These are phyloP conservation scores for Porites lutea DNA, from an alignment of 64 coral and sea anemone genomes.

Conservation along the genomic window DNA sequence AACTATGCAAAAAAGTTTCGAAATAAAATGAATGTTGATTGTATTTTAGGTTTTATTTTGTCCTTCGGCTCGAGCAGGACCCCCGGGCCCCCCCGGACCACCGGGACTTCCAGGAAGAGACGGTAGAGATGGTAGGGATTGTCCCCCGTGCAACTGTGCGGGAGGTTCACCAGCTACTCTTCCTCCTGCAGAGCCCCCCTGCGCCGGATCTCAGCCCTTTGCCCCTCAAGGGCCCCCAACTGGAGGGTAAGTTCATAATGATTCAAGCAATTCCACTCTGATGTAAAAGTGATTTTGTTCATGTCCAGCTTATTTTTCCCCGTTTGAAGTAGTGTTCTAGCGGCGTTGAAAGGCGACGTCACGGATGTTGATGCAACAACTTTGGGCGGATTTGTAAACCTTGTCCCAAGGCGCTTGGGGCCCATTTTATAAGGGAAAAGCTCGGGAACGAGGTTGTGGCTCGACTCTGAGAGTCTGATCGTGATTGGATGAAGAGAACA, in stretches of 20 bases:
- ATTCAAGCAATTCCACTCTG: background rate
- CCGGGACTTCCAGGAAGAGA: slow-evolving; percentile 68
- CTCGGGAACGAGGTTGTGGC: no score
- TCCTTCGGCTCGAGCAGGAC: slow-evolving; percentile 55
- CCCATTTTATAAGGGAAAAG: no score
- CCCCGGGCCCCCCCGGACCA: slow-evolving; percentile 43
- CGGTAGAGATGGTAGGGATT: slow-evolving; percentile 72
- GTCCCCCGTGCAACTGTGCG: slow-evolving; percentile 67
- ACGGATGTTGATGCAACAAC: no score
- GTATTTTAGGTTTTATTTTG: slow-evolving; percentile 33
- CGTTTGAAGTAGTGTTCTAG: background rate
- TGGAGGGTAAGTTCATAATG: slow-evolving; percentile 17
- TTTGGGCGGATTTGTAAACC: no score
- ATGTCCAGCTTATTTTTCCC: background rate
- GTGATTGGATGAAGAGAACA: no score
- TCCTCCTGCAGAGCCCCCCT: background rate
- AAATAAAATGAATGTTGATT: background rate
- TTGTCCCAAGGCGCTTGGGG: no score
- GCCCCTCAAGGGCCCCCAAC: slow-evolving; percentile 44
- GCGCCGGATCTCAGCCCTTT: slow-evolving; percentile 13
- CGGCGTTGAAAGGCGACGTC: no score
- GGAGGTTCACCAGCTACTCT: background rate
- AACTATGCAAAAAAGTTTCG: background rate
- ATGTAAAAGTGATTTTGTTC: background rate
- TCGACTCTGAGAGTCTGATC: no score